Evolutionary conservation across 2,888 invertebrate species (phyloP).

Genomic region (Fragum whitleyi): DNA sequence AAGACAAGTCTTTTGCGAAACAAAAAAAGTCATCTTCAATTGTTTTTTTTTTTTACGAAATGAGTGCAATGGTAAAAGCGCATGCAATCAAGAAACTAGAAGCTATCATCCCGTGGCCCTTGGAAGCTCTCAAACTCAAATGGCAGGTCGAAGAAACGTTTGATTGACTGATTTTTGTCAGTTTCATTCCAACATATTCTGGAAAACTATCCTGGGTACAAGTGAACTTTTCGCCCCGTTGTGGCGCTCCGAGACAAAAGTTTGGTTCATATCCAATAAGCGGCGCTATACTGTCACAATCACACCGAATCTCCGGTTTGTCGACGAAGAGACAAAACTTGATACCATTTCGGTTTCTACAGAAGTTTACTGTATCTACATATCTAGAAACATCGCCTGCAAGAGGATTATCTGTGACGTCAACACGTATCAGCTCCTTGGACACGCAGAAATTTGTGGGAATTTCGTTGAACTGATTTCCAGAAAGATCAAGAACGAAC

Average conservation of each 20-base stretch:
- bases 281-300: slow-evolving; percentile 46
- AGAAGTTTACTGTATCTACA: slow-evolving; percentile 37
- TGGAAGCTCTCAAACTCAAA: neutral
- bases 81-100: neutral
- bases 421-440: slow-evolving; percentile 49
- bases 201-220: slow-evolving; percentile 20
- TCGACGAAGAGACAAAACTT: slow-evolving; percentile 59
- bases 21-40: too few species aligned
- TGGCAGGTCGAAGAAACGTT: slow-evolving; percentile 24
- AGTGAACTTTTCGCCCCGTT: slow-evolving; percentile 8
- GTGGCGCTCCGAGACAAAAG: slow-evolving; percentile 42
- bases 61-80: neutral
- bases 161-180: slow-evolving; percentile 30
- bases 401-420: slow-evolving; percentile 49
- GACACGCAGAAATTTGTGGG: slow-evolving; percentile 57
- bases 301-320: slow-evolving; percentile 35
- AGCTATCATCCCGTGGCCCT: neutral
- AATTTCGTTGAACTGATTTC: slow-evolving; percentile 48
- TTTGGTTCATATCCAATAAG: slow-evolving; percentile 31
- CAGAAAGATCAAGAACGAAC: slow-evolving; percentile 58
- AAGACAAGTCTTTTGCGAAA: too few species aligned
- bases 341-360: slow-evolving; percentile 49
- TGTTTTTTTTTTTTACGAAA: neutral
- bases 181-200: slow-evolving; percentile 13
- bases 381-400: slow-evolving; percentile 29